Percentiles rank a stretch among this genome's conserved stretches.
Evolutionary conservation across 2,888 invertebrate genomes (phyloP).

Genomic region (Netelia melanura): DNA sequence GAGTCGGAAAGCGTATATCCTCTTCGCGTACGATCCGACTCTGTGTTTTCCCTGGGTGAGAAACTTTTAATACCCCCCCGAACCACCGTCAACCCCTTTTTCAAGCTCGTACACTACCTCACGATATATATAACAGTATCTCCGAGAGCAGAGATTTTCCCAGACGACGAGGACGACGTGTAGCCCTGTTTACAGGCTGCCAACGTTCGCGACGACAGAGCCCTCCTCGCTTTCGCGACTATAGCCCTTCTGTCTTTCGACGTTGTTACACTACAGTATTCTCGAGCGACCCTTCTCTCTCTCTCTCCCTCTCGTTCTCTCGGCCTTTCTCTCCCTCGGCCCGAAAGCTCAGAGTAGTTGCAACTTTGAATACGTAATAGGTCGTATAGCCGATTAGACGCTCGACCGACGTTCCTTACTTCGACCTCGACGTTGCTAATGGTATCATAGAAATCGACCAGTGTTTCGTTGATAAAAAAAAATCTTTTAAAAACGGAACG

Average conservation of each 20-base stretch:
- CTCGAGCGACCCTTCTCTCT: conserved; percentile 53
- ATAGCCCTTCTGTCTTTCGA: conserved; percentile 67
- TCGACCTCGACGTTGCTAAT: conserved; percentile 64
- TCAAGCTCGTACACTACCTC: conserved; percentile 47
- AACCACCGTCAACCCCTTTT: conserved; percentile 14
- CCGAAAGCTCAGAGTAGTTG: conserved; percentile 74
- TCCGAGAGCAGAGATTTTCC: conserved; percentile 63
- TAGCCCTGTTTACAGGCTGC: conserved; percentile 76
- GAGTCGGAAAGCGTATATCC: conserved; percentile 55
- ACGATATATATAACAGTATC: conserved; percentile 56
- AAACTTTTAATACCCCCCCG: conserved; percentile 76
- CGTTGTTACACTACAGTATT: conserved; percentile 55
- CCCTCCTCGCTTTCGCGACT: conserved; percentile 51
- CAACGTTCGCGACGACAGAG: conserved; percentile 73
- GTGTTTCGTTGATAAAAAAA: conserved; percentile 41
- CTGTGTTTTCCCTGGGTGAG: conserved; percentile 71
- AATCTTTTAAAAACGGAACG: background rate
- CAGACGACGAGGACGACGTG: conserved; percentile 71
- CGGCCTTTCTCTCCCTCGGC: conserved; percentile 56
- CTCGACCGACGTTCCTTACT: conserved; percentile 66
- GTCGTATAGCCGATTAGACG: conserved; percentile 76
- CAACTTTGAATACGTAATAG: conserved; percentile 79
- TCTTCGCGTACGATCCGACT: conserved; percentile 51
- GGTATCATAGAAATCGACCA: conserved; percentile 62
- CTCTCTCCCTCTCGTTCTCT: conserved; percentile 48